Evolutionary conservation across 2,113 vertebrate genomes (phyloP).

Genomic region (Neogobius melanostomus): DNA sequence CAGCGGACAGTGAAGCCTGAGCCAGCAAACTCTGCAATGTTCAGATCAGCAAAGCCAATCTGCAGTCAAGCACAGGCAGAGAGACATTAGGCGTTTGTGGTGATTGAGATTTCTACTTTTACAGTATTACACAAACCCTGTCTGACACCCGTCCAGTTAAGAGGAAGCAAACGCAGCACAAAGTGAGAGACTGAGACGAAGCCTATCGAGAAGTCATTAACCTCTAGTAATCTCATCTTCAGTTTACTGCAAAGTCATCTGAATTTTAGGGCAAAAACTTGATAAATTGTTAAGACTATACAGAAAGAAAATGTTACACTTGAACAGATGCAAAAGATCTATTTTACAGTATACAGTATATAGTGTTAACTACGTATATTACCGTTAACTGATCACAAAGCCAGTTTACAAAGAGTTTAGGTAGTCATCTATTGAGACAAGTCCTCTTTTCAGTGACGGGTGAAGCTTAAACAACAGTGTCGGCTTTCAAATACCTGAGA

Average conservation of each 20-base stretch:
- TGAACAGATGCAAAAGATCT: too few species aligned
- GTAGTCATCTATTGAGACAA: background rate
- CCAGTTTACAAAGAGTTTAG: background rate
- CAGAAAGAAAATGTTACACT: too few species aligned
- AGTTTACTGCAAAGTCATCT: conserved; percentile 26
- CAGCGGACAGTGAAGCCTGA: conserved; percentile 91
- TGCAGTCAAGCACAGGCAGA: conserved; percentile 53
- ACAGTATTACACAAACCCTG: background rate
- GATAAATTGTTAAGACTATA: background rate
- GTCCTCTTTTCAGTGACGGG: background rate
- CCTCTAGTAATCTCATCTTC: conserved; percentile 37
- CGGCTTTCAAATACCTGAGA: background rate
- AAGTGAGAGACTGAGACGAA: background rate
- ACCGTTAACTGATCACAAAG: background rate
- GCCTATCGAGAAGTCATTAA: conserved; percentile 3
- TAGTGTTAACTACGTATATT: too few species aligned
- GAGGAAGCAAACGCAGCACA: conserved; percentile 25
- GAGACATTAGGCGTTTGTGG: background rate
- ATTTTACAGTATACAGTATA: too few species aligned
- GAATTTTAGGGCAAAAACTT: background rate
- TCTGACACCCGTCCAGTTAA: conserved; percentile 4
- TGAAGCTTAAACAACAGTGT: background rate
- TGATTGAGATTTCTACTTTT: background rate
- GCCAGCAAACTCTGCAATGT: conserved; percentile 95
- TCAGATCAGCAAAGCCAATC: conserved; percentile 95